Conservation (phyloP, 92 coral and sea anemone species). For the Meandrina meandrites region DNA sequence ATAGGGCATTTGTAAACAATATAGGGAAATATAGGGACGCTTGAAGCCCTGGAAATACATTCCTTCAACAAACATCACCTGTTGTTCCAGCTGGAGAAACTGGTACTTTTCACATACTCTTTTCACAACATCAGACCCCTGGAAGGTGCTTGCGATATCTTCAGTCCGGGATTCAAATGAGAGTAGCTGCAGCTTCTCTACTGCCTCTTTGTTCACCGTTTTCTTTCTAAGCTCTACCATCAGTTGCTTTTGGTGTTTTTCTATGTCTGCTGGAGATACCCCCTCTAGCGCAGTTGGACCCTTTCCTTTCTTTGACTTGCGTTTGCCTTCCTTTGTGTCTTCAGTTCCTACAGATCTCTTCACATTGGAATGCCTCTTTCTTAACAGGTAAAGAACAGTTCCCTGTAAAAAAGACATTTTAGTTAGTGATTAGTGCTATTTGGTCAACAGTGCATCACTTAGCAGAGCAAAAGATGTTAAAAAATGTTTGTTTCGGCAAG, state of each 20-base stretch:
- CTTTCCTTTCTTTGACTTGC: conserved; percentile 27
- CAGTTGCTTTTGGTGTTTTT: conserved; percentile 22
- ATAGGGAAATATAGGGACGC: no score
- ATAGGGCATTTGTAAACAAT: no score
- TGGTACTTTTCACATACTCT: conserved; percentile 23
- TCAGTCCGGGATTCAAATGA: conserved; percentile 4
- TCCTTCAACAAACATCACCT: neutral
- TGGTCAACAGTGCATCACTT: neutral
- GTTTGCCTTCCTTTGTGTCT: conserved; percentile 1
- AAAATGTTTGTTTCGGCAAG: neutral
- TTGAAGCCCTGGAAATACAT: no score
- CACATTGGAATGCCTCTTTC: conserved; percentile 24
- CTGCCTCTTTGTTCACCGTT: conserved; percentile 22
- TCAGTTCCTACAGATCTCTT: neutral
- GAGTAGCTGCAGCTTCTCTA: conserved; percentile 12
- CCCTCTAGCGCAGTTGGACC: neutral
- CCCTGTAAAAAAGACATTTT: conserved; percentile 5
- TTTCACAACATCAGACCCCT: conserved; percentile 29
- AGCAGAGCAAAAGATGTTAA: neutral
- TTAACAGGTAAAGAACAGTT: conserved; percentile 14
- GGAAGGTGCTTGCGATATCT: conserved; percentile 5
- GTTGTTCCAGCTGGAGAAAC: conserved; percentile 18
- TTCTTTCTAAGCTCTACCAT: conserved; percentile 9
- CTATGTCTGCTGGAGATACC: conserved; percentile 2
- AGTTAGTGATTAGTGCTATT: neutral